phyloP scores from a whole-genome alignment of 1,140 invertebrate species.

The Leptinotarsa defecta region DNA sequence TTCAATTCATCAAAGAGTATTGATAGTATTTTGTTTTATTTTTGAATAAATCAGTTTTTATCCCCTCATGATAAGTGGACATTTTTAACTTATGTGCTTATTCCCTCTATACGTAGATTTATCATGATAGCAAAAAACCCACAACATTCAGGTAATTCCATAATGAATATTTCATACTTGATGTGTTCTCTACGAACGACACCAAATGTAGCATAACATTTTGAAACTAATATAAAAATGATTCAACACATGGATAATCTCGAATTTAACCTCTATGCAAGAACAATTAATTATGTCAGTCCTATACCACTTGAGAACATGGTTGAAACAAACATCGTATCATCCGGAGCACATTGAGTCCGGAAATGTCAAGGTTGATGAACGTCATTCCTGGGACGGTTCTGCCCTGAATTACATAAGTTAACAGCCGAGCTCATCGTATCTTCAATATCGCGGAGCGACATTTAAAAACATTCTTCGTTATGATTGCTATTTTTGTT shows the following conservation, averaged over 20 bases:
- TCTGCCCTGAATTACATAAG: constrained; percentile 17
- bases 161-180: background rate
- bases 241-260: background rate
- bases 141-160: background rate
- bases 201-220: background rate
- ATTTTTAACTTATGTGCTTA: too few species aligned
- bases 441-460: background rate
- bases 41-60: too few species aligned
- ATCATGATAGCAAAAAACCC: too few species aligned
- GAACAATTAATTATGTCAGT: background rate
- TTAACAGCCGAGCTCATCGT: background rate
- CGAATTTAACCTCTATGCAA: background rate
- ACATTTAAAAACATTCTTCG: constrained; percentile 15
- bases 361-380: constrained; percentile 5
- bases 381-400: constrained; percentile 1
- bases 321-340: background rate
- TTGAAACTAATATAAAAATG: too few species aligned
- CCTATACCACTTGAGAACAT: background rate
- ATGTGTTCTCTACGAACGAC: background rate
- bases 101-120: too few species aligned
- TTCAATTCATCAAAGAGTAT: too few species aligned
- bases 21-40: too few species aligned
- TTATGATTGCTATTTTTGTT: constrained; percentile 13
- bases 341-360: background rate
- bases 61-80: too few species aligned